A percentile compares a stretch with the other conserved stretches of the same genome.
These are phyloP conservation scores for Anguilla obscura DNA, from an alignment of 2,797 vertebrate species.

Conservation along the genomic window DNA sequence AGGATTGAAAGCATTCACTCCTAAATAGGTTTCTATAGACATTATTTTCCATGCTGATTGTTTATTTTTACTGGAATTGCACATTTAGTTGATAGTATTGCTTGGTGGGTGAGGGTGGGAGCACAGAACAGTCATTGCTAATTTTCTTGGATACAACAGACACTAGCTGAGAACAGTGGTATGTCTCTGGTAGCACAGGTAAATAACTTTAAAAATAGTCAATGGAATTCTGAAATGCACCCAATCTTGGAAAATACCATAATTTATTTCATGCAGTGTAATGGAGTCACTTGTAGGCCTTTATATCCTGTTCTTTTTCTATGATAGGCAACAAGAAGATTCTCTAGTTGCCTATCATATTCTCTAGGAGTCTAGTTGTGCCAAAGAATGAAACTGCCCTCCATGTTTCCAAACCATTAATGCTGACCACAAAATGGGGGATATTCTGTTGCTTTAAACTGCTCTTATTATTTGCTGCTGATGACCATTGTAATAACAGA, in stretches of 20 bases:
- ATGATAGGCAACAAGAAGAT: neutral
- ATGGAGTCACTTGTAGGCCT: conserved; percentile 11
- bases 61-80: too few relatives aligned
- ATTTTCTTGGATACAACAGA: neutral
- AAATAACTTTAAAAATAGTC: neutral
- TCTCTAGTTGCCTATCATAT: too few relatives aligned
- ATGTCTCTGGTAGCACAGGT: neutral
- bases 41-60: too few relatives aligned
- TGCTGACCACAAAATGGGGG: too few relatives aligned
- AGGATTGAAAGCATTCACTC: too few relatives aligned
- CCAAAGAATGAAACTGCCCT: too few relatives aligned
- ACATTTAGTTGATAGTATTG: neutral
- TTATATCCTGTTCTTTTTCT: neutral
- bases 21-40: too few relatives aligned
- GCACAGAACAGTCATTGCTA: neutral
- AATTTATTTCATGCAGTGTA: conserved; percentile 23
- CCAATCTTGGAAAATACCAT: conserved; percentile 7
- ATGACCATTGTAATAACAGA: too few relatives aligned
- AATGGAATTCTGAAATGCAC: neutral
- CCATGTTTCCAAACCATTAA: too few relatives aligned
- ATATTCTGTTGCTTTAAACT: too few relatives aligned
- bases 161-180: neutral
- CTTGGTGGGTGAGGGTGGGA: neutral
- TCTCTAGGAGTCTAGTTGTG: too few relatives aligned
- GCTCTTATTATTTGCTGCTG: too few relatives aligned